phyloP scores from a whole-genome alignment of 2,113 vertebrate species.

The Pampusana beccarii region DNA sequence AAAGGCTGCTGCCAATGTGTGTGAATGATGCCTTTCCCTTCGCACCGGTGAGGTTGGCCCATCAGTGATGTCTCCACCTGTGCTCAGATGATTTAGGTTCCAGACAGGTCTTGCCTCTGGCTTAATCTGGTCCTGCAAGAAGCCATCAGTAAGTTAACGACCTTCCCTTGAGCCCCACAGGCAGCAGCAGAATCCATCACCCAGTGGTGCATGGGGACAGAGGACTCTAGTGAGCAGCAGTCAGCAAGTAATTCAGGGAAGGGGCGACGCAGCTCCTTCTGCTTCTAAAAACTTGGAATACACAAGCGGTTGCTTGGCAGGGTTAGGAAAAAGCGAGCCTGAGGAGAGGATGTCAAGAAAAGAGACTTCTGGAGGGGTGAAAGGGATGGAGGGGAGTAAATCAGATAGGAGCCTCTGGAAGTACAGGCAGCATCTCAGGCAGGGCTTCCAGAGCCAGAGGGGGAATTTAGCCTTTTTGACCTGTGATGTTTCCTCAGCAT shows the following conservation, averaged over 20 bases:
- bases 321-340: neutral
- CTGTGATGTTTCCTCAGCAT: neutral
- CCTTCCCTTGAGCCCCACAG: neutral
- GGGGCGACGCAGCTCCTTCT: neutral
- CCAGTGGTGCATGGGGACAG: accelerated
- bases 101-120: neutral
- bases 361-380: neutral
- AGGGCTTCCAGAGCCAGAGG: neutral
- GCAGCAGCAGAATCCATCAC: neutral
- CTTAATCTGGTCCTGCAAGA: neutral
- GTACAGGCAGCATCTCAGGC: neutral
- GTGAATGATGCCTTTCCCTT: neutral
- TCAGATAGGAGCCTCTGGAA: neutral
- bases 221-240: neutral
- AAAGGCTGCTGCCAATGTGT: neutral
- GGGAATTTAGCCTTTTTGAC: neutral
- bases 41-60: accelerated
- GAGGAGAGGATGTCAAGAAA: neutral
- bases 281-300: neutral
- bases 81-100: neutral
- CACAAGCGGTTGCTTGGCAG: neutral
- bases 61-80: neutral
- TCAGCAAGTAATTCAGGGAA: neutral
- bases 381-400: neutral
- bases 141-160: neutral